Percentiles rank a stretch among this genome's conserved stretches.
Conservation (phyloP, 2,888 invertebrate genomes). For the Trimorus sp. region DNA sequence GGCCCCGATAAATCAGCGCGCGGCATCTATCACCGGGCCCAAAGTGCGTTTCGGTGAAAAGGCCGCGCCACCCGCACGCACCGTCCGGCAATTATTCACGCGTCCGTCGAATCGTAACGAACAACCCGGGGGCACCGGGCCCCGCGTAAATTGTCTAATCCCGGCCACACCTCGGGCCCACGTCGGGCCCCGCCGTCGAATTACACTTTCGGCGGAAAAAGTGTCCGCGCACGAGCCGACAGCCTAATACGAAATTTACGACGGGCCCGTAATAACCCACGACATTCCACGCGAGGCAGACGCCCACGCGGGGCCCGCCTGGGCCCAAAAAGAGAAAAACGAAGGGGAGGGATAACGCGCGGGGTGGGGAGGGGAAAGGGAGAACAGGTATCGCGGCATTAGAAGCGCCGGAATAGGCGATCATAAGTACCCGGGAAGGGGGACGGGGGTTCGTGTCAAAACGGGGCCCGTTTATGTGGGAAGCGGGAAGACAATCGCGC, state of each 20-base stretch:
- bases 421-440: not conserved
- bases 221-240: constrained; percentile 15
- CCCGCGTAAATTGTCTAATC: constrained; percentile 46
- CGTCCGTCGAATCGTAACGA: constrained; percentile 44
- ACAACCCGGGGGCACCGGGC: constrained; percentile 28
- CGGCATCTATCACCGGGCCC: constrained; percentile 20
- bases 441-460: constrained; percentile 35
- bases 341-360: too few relatives aligned
- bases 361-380: too few relatives aligned
- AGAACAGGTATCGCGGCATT: too few relatives aligned
- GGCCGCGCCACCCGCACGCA: constrained; percentile 15
- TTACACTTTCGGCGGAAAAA: constrained; percentile 46
- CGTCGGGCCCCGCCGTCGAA: constrained; percentile 50
- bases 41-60: constrained; percentile 37
- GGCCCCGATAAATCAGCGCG: not conserved
- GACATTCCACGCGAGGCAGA: constrained; percentile 54
- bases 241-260: constrained; percentile 63
- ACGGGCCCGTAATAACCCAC: constrained; percentile 60
- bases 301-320: constrained; percentile 42
- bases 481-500: constrained; percentile 42
- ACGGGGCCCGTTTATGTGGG: constrained; percentile 25
- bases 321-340: not conserved
- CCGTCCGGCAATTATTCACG: constrained; percentile 27
- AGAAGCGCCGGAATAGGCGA: not conserved
- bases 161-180: constrained; percentile 35